Conservation (phyloP, 2,888 invertebrate genomes). For the Drosophila trichaetosa region DNA sequence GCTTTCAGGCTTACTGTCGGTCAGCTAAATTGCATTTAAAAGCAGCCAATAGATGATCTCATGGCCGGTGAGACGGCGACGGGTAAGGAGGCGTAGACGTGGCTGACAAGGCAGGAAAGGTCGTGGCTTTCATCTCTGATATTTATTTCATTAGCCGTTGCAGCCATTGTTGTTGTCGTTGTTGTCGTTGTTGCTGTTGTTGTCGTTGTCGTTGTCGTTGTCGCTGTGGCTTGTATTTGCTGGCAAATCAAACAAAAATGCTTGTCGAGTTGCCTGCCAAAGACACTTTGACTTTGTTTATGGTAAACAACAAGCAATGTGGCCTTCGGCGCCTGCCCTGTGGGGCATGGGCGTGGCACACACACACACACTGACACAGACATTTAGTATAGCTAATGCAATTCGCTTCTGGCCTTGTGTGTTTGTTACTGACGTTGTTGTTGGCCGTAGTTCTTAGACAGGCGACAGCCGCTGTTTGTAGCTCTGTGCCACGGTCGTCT, state of each 20-base stretch:
- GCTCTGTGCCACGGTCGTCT: constrained; percentile 38
- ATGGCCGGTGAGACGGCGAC: neutral
- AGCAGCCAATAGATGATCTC: constrained; percentile 25
- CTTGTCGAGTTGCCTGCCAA: constrained; percentile 61
- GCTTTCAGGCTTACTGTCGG: constrained; percentile 31
- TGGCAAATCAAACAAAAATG: constrained; percentile 72
- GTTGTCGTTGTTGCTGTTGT: constrained; percentile 1
- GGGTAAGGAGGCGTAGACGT: no score
- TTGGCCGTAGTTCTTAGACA: constrained; percentile 66
- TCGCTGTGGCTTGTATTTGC: constrained; percentile 37
- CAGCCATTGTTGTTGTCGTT: neutral
- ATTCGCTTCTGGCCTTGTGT: constrained; percentile 60
- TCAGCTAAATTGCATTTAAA: constrained; percentile 49
- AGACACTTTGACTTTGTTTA: constrained; percentile 79
- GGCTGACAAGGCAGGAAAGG: neutral
- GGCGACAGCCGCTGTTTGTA: constrained; percentile 54
- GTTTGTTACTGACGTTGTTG: constrained; percentile 38
- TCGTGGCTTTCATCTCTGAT: constrained; percentile 32
- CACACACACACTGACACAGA: constrained; percentile 6
- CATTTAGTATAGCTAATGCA: constrained; percentile 56
- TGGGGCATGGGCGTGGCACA: constrained; percentile 48
- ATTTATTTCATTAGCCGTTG: constrained; percentile 67
- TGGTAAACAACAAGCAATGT: constrained; percentile 71
- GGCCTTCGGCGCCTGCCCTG: constrained; percentile 54
- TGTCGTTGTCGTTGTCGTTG: neutral